Base-by-base conservation (phyloP, 2,797 vertebrate genomes). In the Anolis apletophallus region DNA sequence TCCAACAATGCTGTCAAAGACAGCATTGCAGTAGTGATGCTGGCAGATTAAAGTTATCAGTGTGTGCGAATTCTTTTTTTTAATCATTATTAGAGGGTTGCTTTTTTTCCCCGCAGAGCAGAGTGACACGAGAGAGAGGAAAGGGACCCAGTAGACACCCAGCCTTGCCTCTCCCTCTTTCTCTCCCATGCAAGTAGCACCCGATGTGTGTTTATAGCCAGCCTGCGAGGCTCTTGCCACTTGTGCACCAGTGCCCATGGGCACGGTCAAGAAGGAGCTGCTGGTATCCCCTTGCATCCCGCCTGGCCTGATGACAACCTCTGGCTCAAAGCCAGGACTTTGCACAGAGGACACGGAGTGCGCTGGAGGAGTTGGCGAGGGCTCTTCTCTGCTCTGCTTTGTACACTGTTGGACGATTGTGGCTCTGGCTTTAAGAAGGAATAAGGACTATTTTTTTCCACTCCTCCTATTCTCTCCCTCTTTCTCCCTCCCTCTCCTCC, bases 351-450 rank as follows among this genome's bases (percentile, higher is more conserved):
- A 75, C 61, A 50, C 29, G 5, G n/a, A 68, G 29, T 74, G 76
- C 36, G 82, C 36, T 84, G 69, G 72, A 90, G 91, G 91, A 91
- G 91, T 91, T 89, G n/a, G 61, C 89, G 77, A 90, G 90, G 93
- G 90, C 87, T 75, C 90, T 89, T 89, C 90, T 92, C 91, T 69
- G 19, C 78, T 93, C 92, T 93, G 90, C 87, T 85, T 82, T 85
- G 90, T 69, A 90, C 90, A 90, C 88, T 81, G 88, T 50, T 72
- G 81, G 92, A 90, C 84, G 83, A 85, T 50, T 87, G 84, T 89
- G 82, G 88, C 80, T 85, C 78, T 68, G 36, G 68, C 55, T 67
- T 67, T 72, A n/a, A 23, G 32, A 34, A 72, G 82, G 72, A 84
- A 46, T 76, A 84, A 81, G 26, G 64, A 50, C 82, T 52, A n/a